A percentile compares a stretch with the other conserved stretches of the same genome.
Conservation (phyloP, 2,113 vertebrate genomes). For the Bos indicus region DNA sequence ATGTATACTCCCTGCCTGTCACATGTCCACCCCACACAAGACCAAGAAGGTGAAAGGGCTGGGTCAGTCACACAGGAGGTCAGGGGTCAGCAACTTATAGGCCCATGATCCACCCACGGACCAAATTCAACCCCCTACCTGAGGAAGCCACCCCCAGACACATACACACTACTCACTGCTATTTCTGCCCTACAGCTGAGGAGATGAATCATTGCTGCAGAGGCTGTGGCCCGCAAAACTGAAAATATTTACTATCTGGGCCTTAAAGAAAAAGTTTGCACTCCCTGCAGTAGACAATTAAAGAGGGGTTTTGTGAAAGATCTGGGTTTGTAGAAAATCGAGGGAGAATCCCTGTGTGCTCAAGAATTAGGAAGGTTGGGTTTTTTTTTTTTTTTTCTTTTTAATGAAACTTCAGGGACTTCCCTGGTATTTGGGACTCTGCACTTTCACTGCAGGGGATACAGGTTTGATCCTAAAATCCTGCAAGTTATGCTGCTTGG, state of each 20-base stretch:
- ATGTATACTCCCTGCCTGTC: neutral
- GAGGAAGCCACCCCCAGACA: neutral
- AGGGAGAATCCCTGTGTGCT: neutral
- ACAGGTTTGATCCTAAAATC: neutral
- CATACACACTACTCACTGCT: fast-evolving
- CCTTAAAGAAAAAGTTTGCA: neutral
- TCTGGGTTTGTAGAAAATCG: neutral
- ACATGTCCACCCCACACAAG: neutral
- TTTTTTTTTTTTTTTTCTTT: neutral
- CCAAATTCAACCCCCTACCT: neutral
- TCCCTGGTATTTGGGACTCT: neutral
- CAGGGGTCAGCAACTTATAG: neutral
- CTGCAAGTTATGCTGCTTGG: neutral
- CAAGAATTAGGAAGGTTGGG: neutral
- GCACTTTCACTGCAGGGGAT: neutral
- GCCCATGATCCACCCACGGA: neutral
- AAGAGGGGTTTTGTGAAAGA: neutral
- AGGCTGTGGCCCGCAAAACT: neutral
- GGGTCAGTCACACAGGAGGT: neutral
- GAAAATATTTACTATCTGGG: neutral
- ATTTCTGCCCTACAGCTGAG: neutral
- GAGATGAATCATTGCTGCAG: neutral
- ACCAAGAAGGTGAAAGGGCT: neutral
- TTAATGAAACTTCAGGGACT: slow-evolving; percentile 14
- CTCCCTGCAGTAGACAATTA: neutral